Evolutionary conservation across 1,140 invertebrate species (phyloP), one percentile per base, ranked within the genome.

Genomic region (Drosophila kurseongensis): DNA sequence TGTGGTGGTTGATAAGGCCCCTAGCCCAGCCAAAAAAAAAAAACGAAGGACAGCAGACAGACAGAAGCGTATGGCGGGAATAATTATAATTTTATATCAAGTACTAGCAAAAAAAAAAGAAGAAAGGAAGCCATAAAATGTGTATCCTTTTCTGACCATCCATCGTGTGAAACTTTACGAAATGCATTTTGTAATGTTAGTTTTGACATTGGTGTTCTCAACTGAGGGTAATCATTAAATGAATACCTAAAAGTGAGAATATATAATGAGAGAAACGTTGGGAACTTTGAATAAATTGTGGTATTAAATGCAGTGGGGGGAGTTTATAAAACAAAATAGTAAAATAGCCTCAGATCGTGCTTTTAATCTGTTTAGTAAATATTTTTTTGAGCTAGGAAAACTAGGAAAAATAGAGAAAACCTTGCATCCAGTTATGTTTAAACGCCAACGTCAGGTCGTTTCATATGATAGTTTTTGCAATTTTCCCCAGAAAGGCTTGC

Each of bases 31-130:
- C 40, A 47, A 62, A 40, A 51, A 58, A 55, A 54, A 36, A 29
- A 13, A 14, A 40, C 29, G 23, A 60, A 59, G 44, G 55, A 27
- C 62, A 42, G 52, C 52, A 68, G 56, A 61, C 75, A 85, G 69
- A 42, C 61, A 66, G 52, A 48, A 74, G 55, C 71, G 60, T 75
- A 71, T 75, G 81, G 81, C 83, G 73, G 72, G 83, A 81, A 88
- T 88, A 88, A 89, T 88, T 88, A 83, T 88, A 88, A 88, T 77
- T 88, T 82, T 77, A 88, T 86, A 76, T 86, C 77, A 82, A 83
- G 79, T 89, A 83, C 75, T 72, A 57, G 52, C 66, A 60, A 59
- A 29, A 38, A 48, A 50, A 50, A 50, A 50, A 48, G n/a, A n/a
- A 18, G 38, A 63, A 52, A 69, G 60, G 83, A 89, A 88, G 84